Evolutionary conservation across 2,888 invertebrate species (phyloP).

Genomic region (Taenaris catops): DNA sequence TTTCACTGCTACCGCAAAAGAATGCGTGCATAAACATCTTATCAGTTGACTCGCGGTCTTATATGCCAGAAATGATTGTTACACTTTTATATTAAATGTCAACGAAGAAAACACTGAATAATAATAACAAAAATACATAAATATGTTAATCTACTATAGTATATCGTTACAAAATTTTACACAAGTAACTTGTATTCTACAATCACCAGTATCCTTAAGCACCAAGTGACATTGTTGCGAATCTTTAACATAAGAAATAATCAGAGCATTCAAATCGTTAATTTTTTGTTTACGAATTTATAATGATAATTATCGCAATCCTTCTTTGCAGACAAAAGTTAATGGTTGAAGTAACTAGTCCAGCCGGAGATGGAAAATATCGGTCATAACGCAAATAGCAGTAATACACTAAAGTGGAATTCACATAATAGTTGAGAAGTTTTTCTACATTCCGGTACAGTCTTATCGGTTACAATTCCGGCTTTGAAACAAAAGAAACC

Average conservation of each 20-base stretch:
- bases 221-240: too few species aligned
- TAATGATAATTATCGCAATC: too few species aligned
- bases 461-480: slow-evolving; percentile 24
- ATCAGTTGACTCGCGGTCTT: slow-evolving; percentile 16
- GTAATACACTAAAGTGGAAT: too few species aligned
- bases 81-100: too few species aligned
- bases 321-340: slow-evolving; percentile 14
- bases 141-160: too few species aligned
- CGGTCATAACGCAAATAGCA: slow-evolving; percentile 29
- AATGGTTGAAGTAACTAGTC: slow-evolving; percentile 33
- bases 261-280: too few species aligned
- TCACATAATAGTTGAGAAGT: slow-evolving; percentile 27
- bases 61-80: slow-evolving; percentile 6
- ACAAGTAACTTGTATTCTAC: too few species aligned
- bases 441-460: slow-evolving; percentile 11
- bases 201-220: too few species aligned
- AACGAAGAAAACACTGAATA: too few species aligned
- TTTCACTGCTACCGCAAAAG: slow-evolving; percentile 21
- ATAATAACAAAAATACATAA: too few species aligned
- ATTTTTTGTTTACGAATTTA: neutral
- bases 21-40: slow-evolving; percentile 23
- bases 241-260: too few species aligned
- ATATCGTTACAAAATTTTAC: too few species aligned
- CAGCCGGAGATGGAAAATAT: slow-evolving; percentile 32
- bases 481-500: slow-evolving; percentile 19